Evolutionary conservation across 2,888 invertebrate genomes (phyloP), one percentile per base, ranked within the genome.

Genomic region (Eudasyphora cyanicolor): DNA sequence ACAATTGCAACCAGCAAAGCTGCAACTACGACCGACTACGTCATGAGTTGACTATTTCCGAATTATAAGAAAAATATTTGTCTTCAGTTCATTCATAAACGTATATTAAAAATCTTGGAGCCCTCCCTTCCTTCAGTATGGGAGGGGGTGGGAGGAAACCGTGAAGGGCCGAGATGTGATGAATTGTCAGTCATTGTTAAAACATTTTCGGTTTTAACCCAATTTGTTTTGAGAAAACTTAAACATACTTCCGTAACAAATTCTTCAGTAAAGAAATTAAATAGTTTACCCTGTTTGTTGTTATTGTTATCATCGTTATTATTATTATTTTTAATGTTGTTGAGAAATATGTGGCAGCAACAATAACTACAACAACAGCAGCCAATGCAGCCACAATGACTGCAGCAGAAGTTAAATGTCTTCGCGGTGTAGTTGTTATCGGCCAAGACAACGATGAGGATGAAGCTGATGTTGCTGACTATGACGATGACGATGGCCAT

Each of bases 201-300:
- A 12, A 12, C n/a, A 1, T 2, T 45, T 45, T 45, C 45, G n/a
- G 45, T 45, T 60, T 60, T 60, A 57, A 60, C 57, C 27, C 64
- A 67, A 67, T 67, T 42, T 67, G 27, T 67, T 45, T 42, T 67
- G 42, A n/a, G 67, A 21, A 45, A 67, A 21, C 27, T 14, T 67
- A 64, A 60, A 14, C 4, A 49, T 27, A 73, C 54, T 73, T 73
- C 71, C 71, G 57, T 73, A 57, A 73, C 57, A 73, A 73, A 54
- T 38, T 67, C 67, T 24, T 67, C 19, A 38, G 35, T 67, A 24
- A 67, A 67, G 67, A 42, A 67, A 67, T 67, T 67, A 67, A 67
- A 42, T 67, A 67, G 42, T 67, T 67, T 67, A 21, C 29, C 17
- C 10, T 12, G 57, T 27, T 5, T 60, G n/a, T 60, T 60, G 60